Base-by-base conservation (phyloP, 2,888 invertebrate genomes). In the Trichacis sp. region DNA sequence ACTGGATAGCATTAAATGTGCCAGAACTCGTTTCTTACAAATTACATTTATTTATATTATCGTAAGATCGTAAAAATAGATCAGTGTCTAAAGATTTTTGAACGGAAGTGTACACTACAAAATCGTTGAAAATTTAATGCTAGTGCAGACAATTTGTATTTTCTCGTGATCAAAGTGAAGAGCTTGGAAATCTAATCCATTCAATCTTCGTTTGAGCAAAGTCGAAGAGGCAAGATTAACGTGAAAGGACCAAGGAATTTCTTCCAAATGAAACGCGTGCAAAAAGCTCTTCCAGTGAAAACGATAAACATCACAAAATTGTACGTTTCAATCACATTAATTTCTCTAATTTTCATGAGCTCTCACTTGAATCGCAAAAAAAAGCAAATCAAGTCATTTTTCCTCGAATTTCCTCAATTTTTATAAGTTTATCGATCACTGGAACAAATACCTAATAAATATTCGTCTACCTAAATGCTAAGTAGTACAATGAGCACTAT, bases 401-500 rank as follows among this genome's bases (percentile, higher is more conserved):
- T n/a, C n/a, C n/a, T n/a, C 24, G 24, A 33, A 2, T 33, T 33
- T n/a, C 2, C 2, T n/a, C 5, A 5, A 15, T 40, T 15, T 40
- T 9, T 4, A 40, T 4, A 40, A 40, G 40, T 40, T 40, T 40
- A 40, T 11, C 20, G n/a, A 18, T 19, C 20, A 12, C 48, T 48
- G 68, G 62, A 61, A 45, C 65, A 67, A n/a, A 36, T 69, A 77
- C 73, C 76, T 78, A 76, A 75, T 75, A 77, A 69, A 68, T 77
- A 72, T 75, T 55, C 53, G 20, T 76, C 79, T 82, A 80, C 76
- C 77, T 78, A 78, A 80, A 77, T 75, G 74, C 77, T 79, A 78
- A 77, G 72, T 82, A 79, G 71, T 81, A 80, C 75, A 75, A 75
- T 78, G 75, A 80, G 80, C 77, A 79, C 81, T 81, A 82, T 80